Base-by-base conservation (phyloP, 2,113 vertebrate genomes). In the Brachyhypopomus occidentalis region DNA sequence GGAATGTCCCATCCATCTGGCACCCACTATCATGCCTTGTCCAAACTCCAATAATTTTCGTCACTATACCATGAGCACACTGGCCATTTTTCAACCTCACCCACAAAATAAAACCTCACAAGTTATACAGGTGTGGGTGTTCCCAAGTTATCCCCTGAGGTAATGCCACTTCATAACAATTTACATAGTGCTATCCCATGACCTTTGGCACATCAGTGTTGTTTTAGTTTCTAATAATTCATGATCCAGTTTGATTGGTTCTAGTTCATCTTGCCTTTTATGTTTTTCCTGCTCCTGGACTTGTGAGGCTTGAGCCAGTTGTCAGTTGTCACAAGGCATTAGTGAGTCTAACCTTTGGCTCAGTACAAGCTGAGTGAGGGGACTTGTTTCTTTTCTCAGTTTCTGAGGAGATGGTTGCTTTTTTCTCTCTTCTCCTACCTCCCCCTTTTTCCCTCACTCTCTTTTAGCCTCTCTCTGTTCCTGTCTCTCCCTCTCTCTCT, bases 1-100 rank as follows among this genome's bases (percentile, higher is more conserved):
- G 89, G 85, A 87, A 85, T 87, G 36, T 85, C 67, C 52, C 36
- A 69, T 83, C 30, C 52, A 80, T 81, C 56, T 25, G 25, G 5
- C 22, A 74, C 30, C 55, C 12, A 16, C n/a, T 45, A 22, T 25
- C 69, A 22, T 4, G 23, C 19, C 66, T 70, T 34, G 16, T 69
- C 14, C 22, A 9, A 56, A 56, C 55, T 56, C 55, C 19, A 20
- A 56, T 56, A 56, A 56, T 56, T 58, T 19, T 5, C 20, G 12
- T 58, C 16, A 5, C 16, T 19, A 5, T 58, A 4, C 56, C 56
- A 58, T n/a, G 56, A 58, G 56, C 66, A 38, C 2, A 16, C 34
- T 25, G 22, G 34, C 11, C 38, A 6, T 38, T n/a, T 16, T 14
- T 41, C 19, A 60, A 63, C 17, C 73, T 64, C 67, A 59, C 27